Conservation (phyloP, 2,797 vertebrate genomes). For the Sebastes cheni region DNA sequence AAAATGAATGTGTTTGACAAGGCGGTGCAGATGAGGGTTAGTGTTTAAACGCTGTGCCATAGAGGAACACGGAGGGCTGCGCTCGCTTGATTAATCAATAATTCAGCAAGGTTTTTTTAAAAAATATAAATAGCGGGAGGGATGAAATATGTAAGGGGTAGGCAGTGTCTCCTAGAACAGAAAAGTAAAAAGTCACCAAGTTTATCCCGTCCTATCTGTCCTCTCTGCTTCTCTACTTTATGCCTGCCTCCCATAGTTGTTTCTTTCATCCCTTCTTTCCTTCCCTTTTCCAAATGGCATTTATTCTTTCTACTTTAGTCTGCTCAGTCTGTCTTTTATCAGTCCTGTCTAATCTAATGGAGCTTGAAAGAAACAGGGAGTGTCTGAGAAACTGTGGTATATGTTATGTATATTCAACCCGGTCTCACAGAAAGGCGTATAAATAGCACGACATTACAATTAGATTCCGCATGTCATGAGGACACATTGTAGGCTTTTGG, state of each 20-base stretch:
- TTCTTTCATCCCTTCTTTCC: not conserved
- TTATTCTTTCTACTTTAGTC: not conserved
- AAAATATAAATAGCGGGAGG: constrained; percentile 40
- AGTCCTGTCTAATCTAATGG: not conserved
- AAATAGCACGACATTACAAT: too few species aligned
- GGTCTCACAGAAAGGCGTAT: too few species aligned
- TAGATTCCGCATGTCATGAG: too few species aligned
- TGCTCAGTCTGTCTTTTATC: not conserved
- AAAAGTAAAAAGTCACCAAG: constrained; percentile 31
- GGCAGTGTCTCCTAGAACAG: constrained; percentile 18
- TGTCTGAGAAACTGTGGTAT: not conserved
- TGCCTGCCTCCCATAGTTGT: not conserved
- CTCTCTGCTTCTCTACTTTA: not conserved
- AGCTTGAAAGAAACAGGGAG: not conserved
- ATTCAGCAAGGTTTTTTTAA: constrained; percentile 28
- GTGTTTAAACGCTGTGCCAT: constrained; percentile 20
- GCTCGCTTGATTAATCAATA: constrained; percentile 41
- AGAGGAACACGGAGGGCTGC: not conserved
- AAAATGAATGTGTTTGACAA: constrained; percentile 12
- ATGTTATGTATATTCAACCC: not conserved
- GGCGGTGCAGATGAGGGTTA: constrained; percentile 3
- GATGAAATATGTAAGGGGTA: constrained; percentile 55
- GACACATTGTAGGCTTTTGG: too few species aligned
- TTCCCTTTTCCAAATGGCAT: not conserved
- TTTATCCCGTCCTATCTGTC: not conserved